Conservation (phyloP, 1,140 invertebrate species). For the Drosophila nasuta region DNA sequence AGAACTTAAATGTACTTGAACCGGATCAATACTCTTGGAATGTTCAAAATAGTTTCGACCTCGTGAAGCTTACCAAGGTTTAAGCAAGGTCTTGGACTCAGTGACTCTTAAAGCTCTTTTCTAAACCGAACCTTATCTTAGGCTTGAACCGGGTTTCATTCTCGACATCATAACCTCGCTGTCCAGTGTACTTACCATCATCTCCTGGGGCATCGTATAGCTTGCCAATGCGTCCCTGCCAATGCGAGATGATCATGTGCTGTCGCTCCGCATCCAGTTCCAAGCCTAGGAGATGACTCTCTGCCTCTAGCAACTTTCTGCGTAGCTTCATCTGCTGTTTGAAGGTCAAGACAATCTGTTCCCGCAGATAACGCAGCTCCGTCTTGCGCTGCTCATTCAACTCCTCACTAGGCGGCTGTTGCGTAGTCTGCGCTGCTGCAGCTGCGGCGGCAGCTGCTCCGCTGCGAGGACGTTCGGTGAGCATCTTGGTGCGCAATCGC, state of each 20-base stretch:
- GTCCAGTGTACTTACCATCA: constrained; percentile 59
- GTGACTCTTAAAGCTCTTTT: too few relatives aligned
- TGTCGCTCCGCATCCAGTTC: constrained; percentile 94
- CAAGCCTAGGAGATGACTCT: constrained; percentile 92
- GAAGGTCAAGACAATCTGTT: constrained; percentile 94
- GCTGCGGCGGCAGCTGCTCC: constrained; percentile 72
- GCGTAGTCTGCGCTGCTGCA: constrained; percentile 71
- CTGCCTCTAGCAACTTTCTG: constrained; percentile 93
- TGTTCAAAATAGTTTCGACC: too few relatives aligned
- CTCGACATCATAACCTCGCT: too few relatives aligned
- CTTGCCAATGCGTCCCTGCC: constrained; percentile 92
- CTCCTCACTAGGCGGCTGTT: constrained; percentile 41
- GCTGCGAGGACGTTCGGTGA: constrained; percentile 88
- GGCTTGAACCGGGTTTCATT: too few relatives aligned
- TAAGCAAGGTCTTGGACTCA: too few relatives aligned
- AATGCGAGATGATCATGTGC: constrained; percentile 93
- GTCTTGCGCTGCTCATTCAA: constrained; percentile 85
- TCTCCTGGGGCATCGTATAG: constrained; percentile 86
- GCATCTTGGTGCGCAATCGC: constrained; percentile 92
- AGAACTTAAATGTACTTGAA: neutral
- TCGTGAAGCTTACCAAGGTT: too few relatives aligned
- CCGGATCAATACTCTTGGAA: too few relatives aligned
- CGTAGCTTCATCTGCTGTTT: constrained; percentile 96
- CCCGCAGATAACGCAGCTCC: constrained; percentile 90
- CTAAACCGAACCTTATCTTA: neutral